phyloP scores from a whole-genome alignment of 2,888 invertebrate genomes.

The Tridacna crocea region DNA sequence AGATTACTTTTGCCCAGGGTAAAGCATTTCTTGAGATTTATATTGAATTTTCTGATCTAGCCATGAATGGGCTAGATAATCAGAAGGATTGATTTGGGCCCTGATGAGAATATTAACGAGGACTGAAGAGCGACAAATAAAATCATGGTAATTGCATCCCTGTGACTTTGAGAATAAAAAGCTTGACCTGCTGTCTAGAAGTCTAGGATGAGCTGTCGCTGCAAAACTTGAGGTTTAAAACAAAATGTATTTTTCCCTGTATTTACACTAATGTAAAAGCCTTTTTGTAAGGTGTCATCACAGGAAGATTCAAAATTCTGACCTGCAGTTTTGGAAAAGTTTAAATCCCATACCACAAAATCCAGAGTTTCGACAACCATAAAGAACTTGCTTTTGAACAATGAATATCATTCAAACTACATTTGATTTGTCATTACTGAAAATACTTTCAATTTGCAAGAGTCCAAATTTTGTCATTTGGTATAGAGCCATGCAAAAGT shows the following conservation, averaged over 20 bases:
- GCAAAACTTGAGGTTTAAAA: too few species aligned
- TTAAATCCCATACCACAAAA: background rate
- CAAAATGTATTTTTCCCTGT: background rate
- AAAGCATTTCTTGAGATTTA: slow-evolving; percentile 17
- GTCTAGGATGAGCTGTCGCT: too few species aligned
- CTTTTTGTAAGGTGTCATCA: background rate
- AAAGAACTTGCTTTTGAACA: background rate
- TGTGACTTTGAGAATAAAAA: background rate
- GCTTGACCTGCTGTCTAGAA: background rate
- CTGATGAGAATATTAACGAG: slow-evolving; percentile 25
- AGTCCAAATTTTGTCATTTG: background rate
- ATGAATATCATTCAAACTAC: too few species aligned
- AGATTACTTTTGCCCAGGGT: slow-evolving; percentile 8
- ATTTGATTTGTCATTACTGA: background rate
- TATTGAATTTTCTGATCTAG: slow-evolving; percentile 26
- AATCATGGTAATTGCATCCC: slow-evolving; percentile 13
- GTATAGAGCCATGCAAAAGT: background rate
- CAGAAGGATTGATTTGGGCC: slow-evolving; percentile 23
- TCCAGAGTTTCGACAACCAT: background rate
- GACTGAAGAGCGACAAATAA: slow-evolving; percentile 18
- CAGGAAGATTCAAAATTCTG: background rate
- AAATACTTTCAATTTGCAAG: background rate
- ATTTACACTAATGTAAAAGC: background rate
- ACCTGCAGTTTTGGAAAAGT: background rate
- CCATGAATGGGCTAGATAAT: slow-evolving; percentile 22